Conservation (phyloP, 2,797 vertebrate genomes). For the Molossus molossus region DNA sequence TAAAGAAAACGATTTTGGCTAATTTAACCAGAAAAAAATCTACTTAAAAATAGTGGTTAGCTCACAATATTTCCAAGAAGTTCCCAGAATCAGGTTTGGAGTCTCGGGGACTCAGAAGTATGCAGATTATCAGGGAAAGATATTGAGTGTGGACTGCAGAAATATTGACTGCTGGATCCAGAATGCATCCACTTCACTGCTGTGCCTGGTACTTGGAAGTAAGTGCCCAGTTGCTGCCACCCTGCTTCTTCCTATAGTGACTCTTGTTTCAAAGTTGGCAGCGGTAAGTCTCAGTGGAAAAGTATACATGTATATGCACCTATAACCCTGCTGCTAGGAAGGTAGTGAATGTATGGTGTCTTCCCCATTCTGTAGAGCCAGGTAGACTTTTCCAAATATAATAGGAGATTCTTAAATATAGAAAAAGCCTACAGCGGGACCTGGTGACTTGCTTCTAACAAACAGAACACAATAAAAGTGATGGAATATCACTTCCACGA, state of each 20-base stretch:
- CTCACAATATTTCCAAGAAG: background rate
- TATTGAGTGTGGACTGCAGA: accelerated
- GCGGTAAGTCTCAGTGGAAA: background rate
- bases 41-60: background rate
- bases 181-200: accelerated
- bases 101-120: background rate
- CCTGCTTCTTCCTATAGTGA: background rate
- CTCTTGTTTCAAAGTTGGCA: background rate
- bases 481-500: background rate
- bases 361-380: background rate
- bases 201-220: background rate
- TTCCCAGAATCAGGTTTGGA: background rate
- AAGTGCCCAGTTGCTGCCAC: accelerated
- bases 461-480: background rate
- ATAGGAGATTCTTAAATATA: background rate
- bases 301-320: background rate
- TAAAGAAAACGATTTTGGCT: background rate
- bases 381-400: background rate
- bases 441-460: background rate
- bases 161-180: accelerated
- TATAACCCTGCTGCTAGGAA: background rate
- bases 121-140: background rate
- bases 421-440: background rate
- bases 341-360: too few species aligned
- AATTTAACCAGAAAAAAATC: slow-evolving; percentile 25